A percentile compares a stretch with the other conserved stretches of the same genome.
Conservation (phyloP, 1,140 invertebrate genomes). For the Aphidius gifuensis region DNA sequence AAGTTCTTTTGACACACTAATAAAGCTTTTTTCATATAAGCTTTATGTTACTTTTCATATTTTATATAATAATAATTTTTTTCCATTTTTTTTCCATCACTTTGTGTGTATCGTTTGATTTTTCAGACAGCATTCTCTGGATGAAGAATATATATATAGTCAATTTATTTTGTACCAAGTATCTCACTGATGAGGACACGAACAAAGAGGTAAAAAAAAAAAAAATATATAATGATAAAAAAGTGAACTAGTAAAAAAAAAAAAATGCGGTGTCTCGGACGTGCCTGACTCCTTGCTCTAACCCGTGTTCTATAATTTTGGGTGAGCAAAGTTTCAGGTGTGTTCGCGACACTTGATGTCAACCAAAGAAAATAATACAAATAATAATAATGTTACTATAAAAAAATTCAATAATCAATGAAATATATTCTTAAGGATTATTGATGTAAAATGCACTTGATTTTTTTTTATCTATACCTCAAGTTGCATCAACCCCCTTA, state of each 20-base stretch:
- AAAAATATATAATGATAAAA: constrained; percentile 3
- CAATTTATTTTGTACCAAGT: too few species aligned
- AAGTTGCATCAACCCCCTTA: too few species aligned
- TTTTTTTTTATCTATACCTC: background rate
- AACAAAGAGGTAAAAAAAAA: background rate
- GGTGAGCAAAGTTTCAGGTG: constrained; percentile 56
- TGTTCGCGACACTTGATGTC: constrained; percentile 39
- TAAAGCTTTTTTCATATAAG: too few species aligned
- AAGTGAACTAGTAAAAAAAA: background rate
- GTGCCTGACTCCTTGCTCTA: constrained; percentile 54
- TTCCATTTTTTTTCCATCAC: too few species aligned
- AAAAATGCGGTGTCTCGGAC: constrained; percentile 34
- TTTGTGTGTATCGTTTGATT: too few species aligned
- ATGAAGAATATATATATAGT: too few species aligned
- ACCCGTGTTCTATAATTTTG: constrained; percentile 39
- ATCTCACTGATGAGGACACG: too few species aligned
- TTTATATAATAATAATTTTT: too few species aligned
- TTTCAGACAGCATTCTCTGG: too few species aligned
- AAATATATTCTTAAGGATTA: constrained; percentile 7
- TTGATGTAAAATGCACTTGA: constrained; percentile 14
- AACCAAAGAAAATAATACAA: constrained; percentile 5
- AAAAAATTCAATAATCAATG: background rate
- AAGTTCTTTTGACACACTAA: too few species aligned
- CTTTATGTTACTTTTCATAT: too few species aligned
- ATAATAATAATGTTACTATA: constrained; percentile 1